Percentiles rank a stretch among this genome's conserved stretches.
Conservation (phyloP, 2,113 vertebrate species). For the Microtus montanus region DNA sequence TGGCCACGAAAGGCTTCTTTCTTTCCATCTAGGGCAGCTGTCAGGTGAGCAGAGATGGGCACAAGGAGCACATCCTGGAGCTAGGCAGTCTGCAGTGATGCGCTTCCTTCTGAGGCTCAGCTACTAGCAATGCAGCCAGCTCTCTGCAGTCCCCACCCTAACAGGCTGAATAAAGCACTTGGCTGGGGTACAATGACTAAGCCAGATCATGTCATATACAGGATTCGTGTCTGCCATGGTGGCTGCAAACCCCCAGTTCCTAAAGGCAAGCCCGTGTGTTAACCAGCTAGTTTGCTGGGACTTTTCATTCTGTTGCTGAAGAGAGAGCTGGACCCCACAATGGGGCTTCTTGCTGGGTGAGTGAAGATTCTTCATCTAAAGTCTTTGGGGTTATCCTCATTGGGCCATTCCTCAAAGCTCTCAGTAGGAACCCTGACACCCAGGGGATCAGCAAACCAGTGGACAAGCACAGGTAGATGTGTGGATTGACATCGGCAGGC, state of each 20-base stretch:
- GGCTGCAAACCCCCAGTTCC: background rate
- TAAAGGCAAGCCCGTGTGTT: background rate
- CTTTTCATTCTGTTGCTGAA: background rate
- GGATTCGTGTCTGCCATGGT: background rate
- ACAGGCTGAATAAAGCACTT: background rate
- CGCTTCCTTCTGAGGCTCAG: background rate
- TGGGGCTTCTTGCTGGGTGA: background rate
- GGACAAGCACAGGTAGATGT: background rate
- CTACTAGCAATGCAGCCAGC: background rate
- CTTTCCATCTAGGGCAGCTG: background rate
- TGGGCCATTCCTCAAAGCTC: background rate
- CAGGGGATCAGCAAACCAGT: background rate
- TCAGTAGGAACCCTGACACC: background rate
- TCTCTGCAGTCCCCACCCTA: background rate
- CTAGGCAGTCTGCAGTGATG: background rate
- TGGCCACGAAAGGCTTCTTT: background rate
- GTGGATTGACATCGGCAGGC: background rate
- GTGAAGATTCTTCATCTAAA: background rate
- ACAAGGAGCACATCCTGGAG: background rate
- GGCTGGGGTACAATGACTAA: background rate
- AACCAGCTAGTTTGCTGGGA: background rate
- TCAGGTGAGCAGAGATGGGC: background rate
- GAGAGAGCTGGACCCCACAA: background rate
- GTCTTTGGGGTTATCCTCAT: background rate
- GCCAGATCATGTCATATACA: background rate